phyloP scores from a whole-genome alignment of 2,113 vertebrate species.

The Oxygymnocypris stewartii region DNA sequence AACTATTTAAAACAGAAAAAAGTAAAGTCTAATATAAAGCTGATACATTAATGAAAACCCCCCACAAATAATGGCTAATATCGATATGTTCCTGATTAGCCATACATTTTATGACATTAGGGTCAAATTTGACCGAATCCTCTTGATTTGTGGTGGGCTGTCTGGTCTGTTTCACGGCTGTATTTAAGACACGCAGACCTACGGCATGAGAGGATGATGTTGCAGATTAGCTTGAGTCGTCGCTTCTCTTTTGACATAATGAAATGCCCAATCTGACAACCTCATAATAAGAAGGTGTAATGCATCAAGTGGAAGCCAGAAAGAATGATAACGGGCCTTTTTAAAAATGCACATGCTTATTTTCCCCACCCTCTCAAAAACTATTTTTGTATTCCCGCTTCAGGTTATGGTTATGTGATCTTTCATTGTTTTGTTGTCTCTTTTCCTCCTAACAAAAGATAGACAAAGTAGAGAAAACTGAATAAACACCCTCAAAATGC shows the following conservation, averaged over 20 bases:
- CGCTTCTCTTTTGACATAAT: background rate
- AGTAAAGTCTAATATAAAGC: background rate
- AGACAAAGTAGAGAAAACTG: background rate
- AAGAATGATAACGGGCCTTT: background rate
- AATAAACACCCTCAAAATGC: background rate
- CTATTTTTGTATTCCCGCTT: background rate
- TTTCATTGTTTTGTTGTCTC: background rate
- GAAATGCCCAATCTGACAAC: constrained; percentile 15
- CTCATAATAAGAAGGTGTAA: constrained; percentile 27
- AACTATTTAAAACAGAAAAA: background rate
- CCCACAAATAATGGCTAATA: background rate
- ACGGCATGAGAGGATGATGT: background rate
- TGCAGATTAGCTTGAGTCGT: background rate
- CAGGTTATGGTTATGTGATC: background rate
- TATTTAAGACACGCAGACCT: background rate
- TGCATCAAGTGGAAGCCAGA: background rate
- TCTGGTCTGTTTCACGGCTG: background rate
- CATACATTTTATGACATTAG: background rate
- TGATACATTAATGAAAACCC: background rate
- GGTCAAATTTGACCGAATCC: background rate
- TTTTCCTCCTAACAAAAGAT: background rate
- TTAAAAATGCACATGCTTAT: background rate
- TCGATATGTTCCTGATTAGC: background rate
- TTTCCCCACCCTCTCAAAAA: background rate
- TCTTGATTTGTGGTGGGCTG: background rate